These are phyloP conservation scores for Ranitomeya variabilis DNA, from an alignment of 2,113 vertebrate species.

Conservation along the genomic window DNA sequence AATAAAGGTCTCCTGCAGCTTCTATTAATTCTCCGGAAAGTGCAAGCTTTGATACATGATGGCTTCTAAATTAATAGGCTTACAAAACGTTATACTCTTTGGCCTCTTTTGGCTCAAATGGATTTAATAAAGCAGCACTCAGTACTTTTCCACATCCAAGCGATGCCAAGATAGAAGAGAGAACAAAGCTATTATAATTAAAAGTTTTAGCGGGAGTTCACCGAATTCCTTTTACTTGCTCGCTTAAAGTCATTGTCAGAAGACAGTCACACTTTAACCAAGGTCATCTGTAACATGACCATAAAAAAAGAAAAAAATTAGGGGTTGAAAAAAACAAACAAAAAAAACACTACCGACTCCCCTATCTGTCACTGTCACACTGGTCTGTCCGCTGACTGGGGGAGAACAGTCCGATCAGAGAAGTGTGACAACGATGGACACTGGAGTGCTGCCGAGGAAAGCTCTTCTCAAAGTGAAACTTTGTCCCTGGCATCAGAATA, in stretches of 20 bases:
- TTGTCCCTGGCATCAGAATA: too few species aligned
- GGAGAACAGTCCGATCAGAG: too few species aligned
- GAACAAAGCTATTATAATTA: constrained; percentile 45
- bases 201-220: constrained; percentile 4
- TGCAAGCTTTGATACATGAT: constrained; percentile 4
- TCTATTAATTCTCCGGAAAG: constrained; percentile 5
- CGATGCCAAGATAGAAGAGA: constrained; percentile 10
- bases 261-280: neutral
- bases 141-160: constrained; percentile 48
- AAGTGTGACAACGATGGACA: too few species aligned
- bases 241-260: neutral
- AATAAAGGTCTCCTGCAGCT: constrained; percentile 10
- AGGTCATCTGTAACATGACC: neutral
- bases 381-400: too few species aligned
- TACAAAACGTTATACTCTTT: constrained; percentile 31
- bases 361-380: too few species aligned
- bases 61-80: constrained; percentile 48
- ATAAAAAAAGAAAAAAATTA: neutral
- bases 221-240: neutral
- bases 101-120: constrained; percentile 21
- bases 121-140: constrained; percentile 15
- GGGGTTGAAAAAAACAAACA: neutral
- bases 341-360: too few species aligned
- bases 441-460: too few species aligned
- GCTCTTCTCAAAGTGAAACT: too few species aligned